A percentile compares a stretch with the other conserved stretches of the same genome.
Evolutionary conservation across 2,113 vertebrate genomes (phyloP).

Genomic region (Atlantisia rogersi): DNA sequence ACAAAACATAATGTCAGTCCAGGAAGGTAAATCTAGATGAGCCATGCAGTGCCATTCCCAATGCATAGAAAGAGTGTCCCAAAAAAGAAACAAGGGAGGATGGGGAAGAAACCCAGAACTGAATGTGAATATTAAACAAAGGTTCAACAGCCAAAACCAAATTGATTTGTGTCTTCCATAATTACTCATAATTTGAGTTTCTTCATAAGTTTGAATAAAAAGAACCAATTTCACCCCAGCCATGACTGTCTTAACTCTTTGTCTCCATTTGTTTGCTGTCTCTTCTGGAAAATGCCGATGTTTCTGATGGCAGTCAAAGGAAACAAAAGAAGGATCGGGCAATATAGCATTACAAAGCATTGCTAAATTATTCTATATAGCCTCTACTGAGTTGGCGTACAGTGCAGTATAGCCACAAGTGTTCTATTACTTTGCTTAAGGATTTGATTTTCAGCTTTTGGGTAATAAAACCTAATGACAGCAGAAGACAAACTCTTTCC

Average conservation of each 20-base stretch:
- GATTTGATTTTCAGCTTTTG: not conserved
- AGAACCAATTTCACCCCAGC: conserved; percentile 87
- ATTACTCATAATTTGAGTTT: conserved; percentile 52
- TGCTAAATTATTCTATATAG: not conserved
- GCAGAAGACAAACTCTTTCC: not conserved
- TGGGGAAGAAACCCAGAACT: conserved; percentile 12
- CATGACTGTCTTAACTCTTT: conserved; percentile 87
- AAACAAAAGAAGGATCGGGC: conserved; percentile 67
- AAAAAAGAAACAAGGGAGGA: not conserved
- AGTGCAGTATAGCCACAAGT: not conserved
- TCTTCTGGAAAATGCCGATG: conserved; percentile 76
- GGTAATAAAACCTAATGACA: not conserved
- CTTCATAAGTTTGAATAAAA: conserved; percentile 68
- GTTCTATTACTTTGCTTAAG: not conserved
- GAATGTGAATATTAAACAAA: conserved; percentile 43
- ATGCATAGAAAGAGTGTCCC: not conserved
- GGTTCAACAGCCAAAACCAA: conserved; percentile 35
- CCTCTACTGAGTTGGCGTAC: not conserved
- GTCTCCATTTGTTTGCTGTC: conserved; percentile 82
- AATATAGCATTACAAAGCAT: conserved; percentile 26
- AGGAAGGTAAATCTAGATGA: not conserved
- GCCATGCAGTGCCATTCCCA: conserved; percentile 75
- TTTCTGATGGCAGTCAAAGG: conserved; percentile 77
- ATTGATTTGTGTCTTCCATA: conserved; percentile 31
- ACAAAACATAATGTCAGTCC: not conserved